Conservation (phyloP, 2,113 vertebrate genomes). For the Thamnaconus septentrionalis region DNA sequence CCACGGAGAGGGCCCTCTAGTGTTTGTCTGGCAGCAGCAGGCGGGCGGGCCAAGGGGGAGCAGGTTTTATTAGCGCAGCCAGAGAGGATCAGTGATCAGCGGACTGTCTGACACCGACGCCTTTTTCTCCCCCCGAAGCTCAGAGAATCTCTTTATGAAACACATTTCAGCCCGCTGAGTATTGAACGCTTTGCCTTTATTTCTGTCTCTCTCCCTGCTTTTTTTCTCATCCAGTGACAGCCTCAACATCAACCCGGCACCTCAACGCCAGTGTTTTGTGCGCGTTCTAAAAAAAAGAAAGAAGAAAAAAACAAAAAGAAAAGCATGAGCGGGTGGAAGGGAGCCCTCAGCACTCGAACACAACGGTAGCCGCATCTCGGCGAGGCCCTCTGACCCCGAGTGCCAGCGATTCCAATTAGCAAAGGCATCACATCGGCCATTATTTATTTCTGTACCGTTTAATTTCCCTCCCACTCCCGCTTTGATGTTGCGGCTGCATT, state of each 20-base stretch:
- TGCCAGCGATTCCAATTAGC: conserved; percentile 67
- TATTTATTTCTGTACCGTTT: conserved; percentile 70
- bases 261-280: not conserved
- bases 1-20: conserved; percentile 89
- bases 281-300: not conserved
- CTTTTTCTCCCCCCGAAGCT: not conserved
- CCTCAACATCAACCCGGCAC: not conserved
- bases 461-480: conserved; percentile 64
- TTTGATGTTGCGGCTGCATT: conserved; percentile 67
- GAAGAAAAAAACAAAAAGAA: too few relatives aligned
- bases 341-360: too few relatives aligned
- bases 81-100: conserved; percentile 11
- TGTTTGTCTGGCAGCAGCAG: conserved; percentile 74
- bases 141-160: conserved; percentile 13
- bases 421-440: conserved; percentile 64
- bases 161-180: conserved; percentile 7
- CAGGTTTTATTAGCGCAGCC: conserved; percentile 27
- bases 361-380: too few relatives aligned
- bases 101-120: conserved; percentile 8
- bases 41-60: conserved; percentile 20
- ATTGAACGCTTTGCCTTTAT: not conserved
- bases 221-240: too few relatives aligned
- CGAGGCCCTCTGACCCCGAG: conserved; percentile 55
- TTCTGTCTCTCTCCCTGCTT: not conserved
- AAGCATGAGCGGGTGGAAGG: too few relatives aligned